Conservation (phyloP, 2,797 vertebrate species). For the Rousettus madagascariensis region DNA sequence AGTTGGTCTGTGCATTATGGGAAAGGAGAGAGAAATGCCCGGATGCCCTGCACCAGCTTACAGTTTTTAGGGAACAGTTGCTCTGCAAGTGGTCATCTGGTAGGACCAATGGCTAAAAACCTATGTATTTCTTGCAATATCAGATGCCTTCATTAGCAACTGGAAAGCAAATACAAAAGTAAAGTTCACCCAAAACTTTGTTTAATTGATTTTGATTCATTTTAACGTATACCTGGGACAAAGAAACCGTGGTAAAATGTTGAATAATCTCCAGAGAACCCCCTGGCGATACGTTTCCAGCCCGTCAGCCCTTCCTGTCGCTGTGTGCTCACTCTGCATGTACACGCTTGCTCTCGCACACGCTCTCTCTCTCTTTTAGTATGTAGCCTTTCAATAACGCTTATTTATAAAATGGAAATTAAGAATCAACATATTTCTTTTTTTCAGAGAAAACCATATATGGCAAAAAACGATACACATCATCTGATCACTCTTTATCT, state of each 20-base stretch:
- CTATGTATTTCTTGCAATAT: neutral
- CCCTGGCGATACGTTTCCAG: neutral
- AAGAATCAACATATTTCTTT: neutral
- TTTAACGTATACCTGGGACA: neutral
- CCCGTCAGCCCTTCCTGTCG: neutral
- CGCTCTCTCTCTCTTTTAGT: no score
- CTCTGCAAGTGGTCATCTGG: neutral
- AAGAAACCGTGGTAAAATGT: neutral
- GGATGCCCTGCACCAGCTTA: neutral
- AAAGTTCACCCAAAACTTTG: neutral
- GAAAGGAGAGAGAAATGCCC: neutral
- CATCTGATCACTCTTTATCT: no score
- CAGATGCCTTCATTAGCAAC: neutral
- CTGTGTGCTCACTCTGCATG: neutral
- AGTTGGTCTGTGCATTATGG: neutral
- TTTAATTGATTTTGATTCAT: neutral
- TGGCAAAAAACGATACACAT: neutral
- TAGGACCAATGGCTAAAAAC: neutral
- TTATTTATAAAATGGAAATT: conserved; percentile 38
- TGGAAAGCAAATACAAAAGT: neutral
- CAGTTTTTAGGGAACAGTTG: neutral
- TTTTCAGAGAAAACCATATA: conserved; percentile 13
- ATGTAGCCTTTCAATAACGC: neutral
- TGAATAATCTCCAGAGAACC: neutral
- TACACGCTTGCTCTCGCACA: neutral